Evolutionary conservation across 2,888 invertebrate species (phyloP), one percentile per base, ranked within the genome.

Genomic region (Parnassius orleans): DNA sequence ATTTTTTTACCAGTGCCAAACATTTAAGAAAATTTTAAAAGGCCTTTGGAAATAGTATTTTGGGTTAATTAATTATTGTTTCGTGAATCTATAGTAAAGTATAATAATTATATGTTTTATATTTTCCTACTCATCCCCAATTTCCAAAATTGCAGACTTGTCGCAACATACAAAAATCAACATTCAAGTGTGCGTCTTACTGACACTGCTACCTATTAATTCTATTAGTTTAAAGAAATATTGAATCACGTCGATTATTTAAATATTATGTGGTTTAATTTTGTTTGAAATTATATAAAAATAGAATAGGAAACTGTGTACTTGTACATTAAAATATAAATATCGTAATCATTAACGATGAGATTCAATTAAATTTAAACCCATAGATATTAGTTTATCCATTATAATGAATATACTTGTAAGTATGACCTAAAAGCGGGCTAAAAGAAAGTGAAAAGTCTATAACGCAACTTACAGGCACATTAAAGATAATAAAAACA

Each of bases 71-170:
- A n/a, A 48, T 15, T 14, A 5, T 48, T 48, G 0, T 48, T 12
- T 48, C 10, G 7, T 33, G 33, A 5, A 7, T 33, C 33, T 7
- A 7, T 33, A 33, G 1, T 12, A 46, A 56, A 44, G 19, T 19
- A 19, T 46, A 46, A 2, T 54, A 50, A 44, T 50, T 51, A 51
- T 12, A 9, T 60, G 19, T 55, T 24, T 42, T 51, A 55, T 50
- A 44, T 5, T 57, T 42, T 15, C n/a, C 14, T 43, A 19, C 57
- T 58, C 15, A 33, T 54, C 61, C 46, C 55, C 57, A 57, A 83
- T 87, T 83, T 81, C 83, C 85, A 79, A 86, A 87, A 85, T 83
- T 84, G 80, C 83, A 81, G 75, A 71, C 71, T 75, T 76, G 78
- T 79, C 77, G 78, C 72, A 67, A 76, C 73, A 80, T 78, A 77